Base-by-base conservation (phyloP, 2,113 vertebrate species). In the Scomber japonicus region DNA sequence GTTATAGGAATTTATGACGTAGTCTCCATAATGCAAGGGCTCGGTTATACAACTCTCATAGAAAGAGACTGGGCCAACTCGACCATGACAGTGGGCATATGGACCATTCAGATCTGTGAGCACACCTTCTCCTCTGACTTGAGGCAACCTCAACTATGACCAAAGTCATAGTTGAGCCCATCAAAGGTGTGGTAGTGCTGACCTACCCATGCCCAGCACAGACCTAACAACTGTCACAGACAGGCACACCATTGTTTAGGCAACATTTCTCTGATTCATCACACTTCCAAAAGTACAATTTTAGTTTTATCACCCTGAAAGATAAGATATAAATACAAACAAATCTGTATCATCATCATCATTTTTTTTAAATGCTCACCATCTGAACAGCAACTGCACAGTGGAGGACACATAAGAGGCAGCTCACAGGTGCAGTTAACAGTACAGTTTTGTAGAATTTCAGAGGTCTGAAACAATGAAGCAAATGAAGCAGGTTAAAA, bases 111-210 rank as follows among this genome's bases (percentile, higher is more conserved):
- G 62, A 73, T 60, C 67, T 3, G 5, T 31, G 8, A 83, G 46
- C 17, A 65, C 72, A 73, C 2, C 0, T 3, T 17, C 3, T 67
- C 10, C 6, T 53, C 3, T 54, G 4, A 51, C 19, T 45, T 1
- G 50, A 57, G 2, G 9, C 2, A 3, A 15, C 3, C 4, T 17
- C 19, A 10, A 15, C 5, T 17, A 57, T 27, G 21, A 0, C 0
- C 63, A 65, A 93, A 86, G 54, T 88, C 69, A 19, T 79, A 90
- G 12, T 44, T 45, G 1, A 21, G 40, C 0, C 83, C 83, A 53
- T 93, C 89, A 3, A 93, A 94, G 49, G 88, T 92, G 35, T 53
- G 75, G 53, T 93, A 92, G 15, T 88, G 83, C 9, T 80, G 70
- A 5, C 81, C 82, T 30, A 86, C 87, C 77, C 77, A 83, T 2